Evolutionary conservation across 2,888 invertebrate species (phyloP).

Genomic region (Drosophila kuntzei): DNA sequence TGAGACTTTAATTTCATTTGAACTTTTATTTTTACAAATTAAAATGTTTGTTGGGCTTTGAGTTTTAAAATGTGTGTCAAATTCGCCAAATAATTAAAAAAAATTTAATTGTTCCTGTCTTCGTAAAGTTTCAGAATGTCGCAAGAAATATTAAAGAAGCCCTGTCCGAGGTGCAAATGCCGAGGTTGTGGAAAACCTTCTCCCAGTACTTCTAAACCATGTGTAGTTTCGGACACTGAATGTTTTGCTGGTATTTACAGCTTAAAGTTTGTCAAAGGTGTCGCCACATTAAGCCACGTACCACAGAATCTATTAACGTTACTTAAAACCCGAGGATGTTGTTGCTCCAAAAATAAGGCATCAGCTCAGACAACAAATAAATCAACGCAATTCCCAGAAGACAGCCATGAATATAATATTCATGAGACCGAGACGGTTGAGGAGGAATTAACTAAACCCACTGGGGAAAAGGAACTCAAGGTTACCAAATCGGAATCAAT

Average conservation of each 20-base stretch:
- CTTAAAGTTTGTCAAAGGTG: neutral
- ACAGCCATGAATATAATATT: neutral
- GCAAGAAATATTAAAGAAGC: neutral
- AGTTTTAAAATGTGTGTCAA: neutral
- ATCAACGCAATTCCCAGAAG: neutral
- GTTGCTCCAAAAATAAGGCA: neutral
- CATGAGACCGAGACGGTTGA: neutral
- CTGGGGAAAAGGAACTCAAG: neutral
- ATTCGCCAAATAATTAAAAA: neutral
- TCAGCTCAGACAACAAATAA: neutral
- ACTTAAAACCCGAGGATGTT: neutral
- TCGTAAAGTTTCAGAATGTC: neutral
- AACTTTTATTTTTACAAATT: neutral
- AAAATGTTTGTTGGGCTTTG: slow-evolving; percentile 7
- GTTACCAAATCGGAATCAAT: neutral
- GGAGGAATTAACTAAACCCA: neutral
- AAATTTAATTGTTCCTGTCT: neutral
- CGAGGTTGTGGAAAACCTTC: neutral
- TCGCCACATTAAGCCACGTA: slow-evolving; percentile 2
- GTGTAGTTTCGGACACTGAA: neutral
- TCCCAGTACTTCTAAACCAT: neutral
- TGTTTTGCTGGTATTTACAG: slow-evolving; percentile 1
- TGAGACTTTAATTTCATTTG: neutral
- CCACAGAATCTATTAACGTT: neutral
- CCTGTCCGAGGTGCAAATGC: neutral